Evolutionary conservation across 2,888 invertebrate species (phyloP).

Genomic region (Rambutsinella grinnellia): DNA sequence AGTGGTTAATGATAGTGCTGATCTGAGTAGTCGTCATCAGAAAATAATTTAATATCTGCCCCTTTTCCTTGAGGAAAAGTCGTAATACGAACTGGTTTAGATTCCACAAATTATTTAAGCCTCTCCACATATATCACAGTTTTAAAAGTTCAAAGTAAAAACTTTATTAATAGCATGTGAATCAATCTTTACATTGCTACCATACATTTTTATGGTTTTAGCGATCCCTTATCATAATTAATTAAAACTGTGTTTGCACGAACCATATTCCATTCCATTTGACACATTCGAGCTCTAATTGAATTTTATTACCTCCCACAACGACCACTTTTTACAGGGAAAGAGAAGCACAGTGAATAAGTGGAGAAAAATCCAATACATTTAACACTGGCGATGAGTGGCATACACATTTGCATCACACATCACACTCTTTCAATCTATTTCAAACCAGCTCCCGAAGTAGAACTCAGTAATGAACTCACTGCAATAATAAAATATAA

Average conservation of each 20-base stretch:
- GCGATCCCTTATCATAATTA: conserved; percentile 57
- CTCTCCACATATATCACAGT: too few relatives aligned
- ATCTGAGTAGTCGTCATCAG: too few relatives aligned
- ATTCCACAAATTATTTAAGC: too few relatives aligned
- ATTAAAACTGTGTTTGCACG: conserved; percentile 60
- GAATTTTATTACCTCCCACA: conserved; percentile 62
- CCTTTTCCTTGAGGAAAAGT: too few relatives aligned
- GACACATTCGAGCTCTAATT: conserved; percentile 60
- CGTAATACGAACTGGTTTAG: too few relatives aligned
- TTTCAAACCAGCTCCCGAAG: background rate
- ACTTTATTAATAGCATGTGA: too few relatives aligned
- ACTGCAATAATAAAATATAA: conserved; percentile 33
- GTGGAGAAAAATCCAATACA: background rate
- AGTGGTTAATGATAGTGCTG: too few relatives aligned
- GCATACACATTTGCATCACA: conserved; percentile 7
- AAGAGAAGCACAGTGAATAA: conserved; percentile 16
- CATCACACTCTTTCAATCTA: conserved; percentile 5
- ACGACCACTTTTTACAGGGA: conserved; percentile 44
- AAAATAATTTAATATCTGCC: too few relatives aligned
- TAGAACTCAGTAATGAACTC: conserved; percentile 44
- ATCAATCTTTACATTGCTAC: too few relatives aligned
- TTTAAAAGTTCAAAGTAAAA: too few relatives aligned
- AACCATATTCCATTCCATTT: conserved; percentile 57
- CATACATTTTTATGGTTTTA: background rate
- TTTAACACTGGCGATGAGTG: conserved; percentile 19